Evolutionary conservation across 2,888 invertebrate species (phyloP), one percentile per base, ranked within the genome.

Genomic region (Acanthacorydalis orientalis): DNA sequence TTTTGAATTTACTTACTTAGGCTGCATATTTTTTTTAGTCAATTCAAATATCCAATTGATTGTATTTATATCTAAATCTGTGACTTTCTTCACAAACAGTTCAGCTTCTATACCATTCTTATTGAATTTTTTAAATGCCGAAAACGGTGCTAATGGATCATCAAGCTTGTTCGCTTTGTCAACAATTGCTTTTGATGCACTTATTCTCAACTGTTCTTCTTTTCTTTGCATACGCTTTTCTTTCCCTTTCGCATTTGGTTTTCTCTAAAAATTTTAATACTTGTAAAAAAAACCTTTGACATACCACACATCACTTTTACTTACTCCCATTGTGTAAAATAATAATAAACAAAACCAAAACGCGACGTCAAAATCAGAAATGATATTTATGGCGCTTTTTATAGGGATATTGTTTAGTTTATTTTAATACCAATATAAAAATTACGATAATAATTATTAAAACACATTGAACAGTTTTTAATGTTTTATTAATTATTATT

Each of bases 11-110:
- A 61, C 76, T 72, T 77, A 89, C 77, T 82, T 67, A 50, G 68
- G 60, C 63, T 80, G 78, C 87, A 89, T 87, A 63, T 90, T 90
- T 52, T 72, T 70, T 60, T 83, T 80, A 50, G 83, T 81, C 31
- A 90, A 69, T 56, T 80, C 72, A 57, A 85, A 80, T 42, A 80
- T 75, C 83, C 84, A 86, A 34, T 78, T 68, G 33, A 76, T 62
- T 7, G 73, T 69, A 50, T 67, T 66, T 47, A 72, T 66, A 46
- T 74, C 70, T 44, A 86, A 63, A 49, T 78, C 67, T 42, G 63
- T 62, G 7, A 77, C 76, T 57, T 64, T 68, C 54, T 72, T 70
- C 48, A 80, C 78, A 53, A 68, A 73, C 55, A 86, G 69, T 40
- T 73, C 69, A 6, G 77, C 72, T 46, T 69, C 68, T 34, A 77